These are phyloP conservation scores for Herminia tarsipennalis DNA, from an alignment of 2,888 invertebrate genomes.

Conservation along the genomic window DNA sequence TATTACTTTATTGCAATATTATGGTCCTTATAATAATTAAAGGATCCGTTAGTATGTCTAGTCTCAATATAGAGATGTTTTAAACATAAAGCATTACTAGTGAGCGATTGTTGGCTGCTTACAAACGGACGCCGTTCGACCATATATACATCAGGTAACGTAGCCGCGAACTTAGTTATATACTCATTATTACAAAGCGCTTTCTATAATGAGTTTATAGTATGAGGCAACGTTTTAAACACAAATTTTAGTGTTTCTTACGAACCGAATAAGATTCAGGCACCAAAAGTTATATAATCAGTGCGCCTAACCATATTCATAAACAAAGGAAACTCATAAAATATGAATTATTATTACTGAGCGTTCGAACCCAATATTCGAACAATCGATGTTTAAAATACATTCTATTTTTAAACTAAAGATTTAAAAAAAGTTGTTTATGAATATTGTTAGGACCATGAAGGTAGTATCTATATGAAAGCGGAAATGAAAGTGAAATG, in stretches of 20 bases:
- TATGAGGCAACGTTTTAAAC: neutral
- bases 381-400: no score
- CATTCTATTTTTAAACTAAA: no score
- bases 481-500: no score
- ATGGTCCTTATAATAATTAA: conserved; percentile 28
- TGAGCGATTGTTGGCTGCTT: conserved; percentile 57
- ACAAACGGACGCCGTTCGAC: conserved; percentile 48
- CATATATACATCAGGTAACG: conserved; percentile 40
- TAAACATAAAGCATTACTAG: conserved; percentile 56
- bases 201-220: neutral
- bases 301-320: conserved; percentile 1
- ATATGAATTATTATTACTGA: no score
- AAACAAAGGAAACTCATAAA: neutral
- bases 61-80: conserved; percentile 22
- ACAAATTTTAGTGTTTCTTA: neutral
- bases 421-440: no score
- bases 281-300: neutral
- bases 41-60: conserved; percentile 23
- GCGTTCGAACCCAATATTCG: no score
- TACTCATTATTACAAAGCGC: neutral
- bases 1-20: conserved; percentile 30
- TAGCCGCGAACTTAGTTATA: conserved; percentile 31
- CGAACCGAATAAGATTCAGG: neutral
- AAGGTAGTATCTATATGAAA: no score
- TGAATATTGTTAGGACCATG: no score